These are phyloP conservation scores for Napeogenes sylphis DNA, from an alignment of 2,888 invertebrate genomes.

Conservation along the genomic window DNA sequence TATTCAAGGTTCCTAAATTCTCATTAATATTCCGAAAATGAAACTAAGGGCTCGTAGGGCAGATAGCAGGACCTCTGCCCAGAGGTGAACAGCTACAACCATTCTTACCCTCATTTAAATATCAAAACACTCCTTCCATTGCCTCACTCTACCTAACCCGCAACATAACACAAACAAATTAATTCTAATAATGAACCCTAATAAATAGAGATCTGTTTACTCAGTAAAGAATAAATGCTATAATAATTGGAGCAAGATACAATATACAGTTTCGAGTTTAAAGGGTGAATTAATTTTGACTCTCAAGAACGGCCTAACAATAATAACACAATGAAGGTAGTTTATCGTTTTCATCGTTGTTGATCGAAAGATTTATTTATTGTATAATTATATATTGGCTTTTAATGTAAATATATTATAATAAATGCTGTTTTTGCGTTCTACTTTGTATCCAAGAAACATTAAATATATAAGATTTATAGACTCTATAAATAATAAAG, in stretches of 20 bases:
- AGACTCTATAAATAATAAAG: too few relatives aligned
- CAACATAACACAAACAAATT: conserved; percentile 77
- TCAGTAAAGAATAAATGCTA: conserved; percentile 74
- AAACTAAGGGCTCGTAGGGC: conserved; percentile 26
- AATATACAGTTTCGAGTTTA: conserved; percentile 68
- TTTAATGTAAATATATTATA: too few relatives aligned
- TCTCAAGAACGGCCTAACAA: conserved; percentile 54
- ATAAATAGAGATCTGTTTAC: conserved; percentile 76
- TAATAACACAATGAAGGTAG: conserved; percentile 32
- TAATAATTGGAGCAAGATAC: conserved; percentile 73
- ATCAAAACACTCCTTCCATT: conserved; percentile 70
- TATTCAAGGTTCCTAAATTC: conserved; percentile 10
- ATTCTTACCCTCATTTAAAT: conserved; percentile 74
- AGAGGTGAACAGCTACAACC: conserved; percentile 62
- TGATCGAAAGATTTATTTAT: background rate
- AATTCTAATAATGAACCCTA: conserved; percentile 76
- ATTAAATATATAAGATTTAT: too few relatives aligned
- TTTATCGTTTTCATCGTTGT: conserved; percentile 11
- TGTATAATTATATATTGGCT: too few relatives aligned
- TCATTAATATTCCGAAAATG: conserved; percentile 37
- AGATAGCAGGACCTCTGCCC: conserved; percentile 32
- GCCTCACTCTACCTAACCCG: conserved; percentile 51
- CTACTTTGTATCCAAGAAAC: too few relatives aligned
- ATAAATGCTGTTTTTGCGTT: too few relatives aligned
- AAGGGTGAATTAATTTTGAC: conserved; percentile 71